A percentile compares a stretch with the other conserved stretches of the same genome.
Evolutionary conservation across 2,113 vertebrate genomes (phyloP).

Genomic region (Gobiocypris rarus): DNA sequence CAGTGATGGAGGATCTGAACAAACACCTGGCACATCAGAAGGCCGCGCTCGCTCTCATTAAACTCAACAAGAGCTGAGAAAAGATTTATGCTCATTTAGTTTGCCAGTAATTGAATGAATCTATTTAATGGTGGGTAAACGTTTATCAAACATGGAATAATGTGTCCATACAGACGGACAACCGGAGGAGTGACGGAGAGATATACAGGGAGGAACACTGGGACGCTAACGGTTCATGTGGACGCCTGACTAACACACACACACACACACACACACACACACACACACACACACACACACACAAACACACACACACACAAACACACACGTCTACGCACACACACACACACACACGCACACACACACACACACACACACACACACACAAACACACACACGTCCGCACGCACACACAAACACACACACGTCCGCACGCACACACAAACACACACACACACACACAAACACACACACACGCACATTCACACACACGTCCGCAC

Average conservation of each 20-base stretch:
- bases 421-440: not conserved
- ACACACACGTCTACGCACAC: not conserved
- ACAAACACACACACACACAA: not conserved
- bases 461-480: not conserved
- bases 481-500: too few species aligned
- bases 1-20: not conserved
- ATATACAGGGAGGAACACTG: not conserved
- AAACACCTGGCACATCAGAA: constrained; percentile 1
- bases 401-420: not conserved
- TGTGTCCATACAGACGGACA: not conserved
- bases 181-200: not conserved
- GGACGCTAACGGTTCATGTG: not conserved
- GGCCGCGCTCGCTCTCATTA: not conserved
- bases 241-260: not conserved
- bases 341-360: not conserved
- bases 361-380: not conserved
- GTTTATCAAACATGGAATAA: not conserved
- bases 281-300: not conserved
- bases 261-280: not conserved
- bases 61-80: not conserved
- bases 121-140: not conserved
- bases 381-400: not conserved
- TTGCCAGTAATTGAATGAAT: not conserved
- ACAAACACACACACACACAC: not conserved
- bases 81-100: not conserved